Base-by-base conservation (phyloP, 2,797 vertebrate genomes). In the Enteromius unitaeniatus region DNA sequence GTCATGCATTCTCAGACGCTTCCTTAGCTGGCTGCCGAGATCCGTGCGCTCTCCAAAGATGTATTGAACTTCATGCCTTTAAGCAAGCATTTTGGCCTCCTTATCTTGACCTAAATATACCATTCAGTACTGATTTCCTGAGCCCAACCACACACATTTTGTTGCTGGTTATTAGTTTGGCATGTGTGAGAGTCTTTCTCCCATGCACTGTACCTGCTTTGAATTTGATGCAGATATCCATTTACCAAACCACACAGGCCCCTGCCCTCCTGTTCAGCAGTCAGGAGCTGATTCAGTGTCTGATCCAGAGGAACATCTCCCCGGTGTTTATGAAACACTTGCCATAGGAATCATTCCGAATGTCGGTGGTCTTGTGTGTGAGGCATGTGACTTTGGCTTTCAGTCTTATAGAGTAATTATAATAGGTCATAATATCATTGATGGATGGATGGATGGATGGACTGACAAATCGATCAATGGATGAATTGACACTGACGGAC, bases 191-290 rank as follows among this genome's bases (percentile, higher is more conserved):
- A 80, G 65, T 74, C 47, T 87, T 82, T 81, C 81, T 78, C 17
- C 85, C 75, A 84, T 88, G 64, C 60, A 79, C 84, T 62, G 83
- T 89, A 89, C 84, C 90, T 92, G 89, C 89, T 91, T 91, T 88
- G 86, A 87, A 93, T 92, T 92, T 91, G 86, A 89, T 91, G 89
- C 83, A 84, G 88, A 85, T 90, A 89, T 90, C 88, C 60, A 62
- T 80, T 90, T 84, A 90, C 86, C 73, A 91, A 92, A 91, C 90
- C 91, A 83, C 92, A 92, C 87, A 84, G 87, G 85, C 89, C 89
- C 84, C 81, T 68, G 62, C 79, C 37, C 80, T 88, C 84, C 86
- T 74, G 68, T 79, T 91, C 77, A 86, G 79, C 75, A 78, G 62
- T 89, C 85, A 26, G 51, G 76, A 86, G 85, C 85, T 86, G 86